Evolutionary conservation across 2,888 invertebrate genomes (phyloP), one percentile per base, ranked within the genome.

Genomic region (Apamea anceps): DNA sequence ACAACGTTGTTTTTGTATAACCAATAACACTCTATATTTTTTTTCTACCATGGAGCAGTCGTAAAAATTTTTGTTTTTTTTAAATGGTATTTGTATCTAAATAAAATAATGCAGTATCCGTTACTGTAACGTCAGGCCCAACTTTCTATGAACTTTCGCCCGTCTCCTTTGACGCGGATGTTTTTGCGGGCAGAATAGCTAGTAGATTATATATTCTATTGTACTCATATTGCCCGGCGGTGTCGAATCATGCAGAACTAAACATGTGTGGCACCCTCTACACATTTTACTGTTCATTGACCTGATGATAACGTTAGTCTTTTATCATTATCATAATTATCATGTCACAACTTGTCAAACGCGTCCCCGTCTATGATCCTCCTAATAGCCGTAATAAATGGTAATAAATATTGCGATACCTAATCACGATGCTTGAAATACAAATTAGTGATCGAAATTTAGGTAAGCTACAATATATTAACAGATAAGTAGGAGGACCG

Each of bases 401-500:
- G 32, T 67, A 32, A 71, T 84, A 67, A 71, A 84, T 54, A 62
- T 71, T 1, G 37, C 54, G 66, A 62, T 62, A 42, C 6, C 42
- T 42, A 67, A 78, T 54, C 18, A 54, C 32, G 25, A 68, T 75
- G 51, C 70, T n/a, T 76, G 48, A 51, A n/a, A 54, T 60, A 32
- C 21, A 4, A 81, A 51, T 66, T 45, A 54, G 42, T 65, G 48
- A 21, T 60, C 42, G 25, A 0, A 42, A 54, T 45, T 37, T 67
- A 45, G 13, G 21, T 75, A 37, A 32, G 28, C n/a, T 42, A 45
- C 8, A 21, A 82, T 67, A 67, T 67, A 80, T 62, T 82, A 62
- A 67, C 37, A 54, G 48, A 77, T 77, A n/a, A n/a, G n/a, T n/a
- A 66, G 2, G 32, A 57, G 15, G 21, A n/a, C 51, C 42, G 79